Percentiles rank a stretch among this genome's conserved stretches.
These are phyloP conservation scores for Abscondita cerata DNA, from an alignment of 2,888 invertebrate species.

Conservation along the genomic window DNA sequence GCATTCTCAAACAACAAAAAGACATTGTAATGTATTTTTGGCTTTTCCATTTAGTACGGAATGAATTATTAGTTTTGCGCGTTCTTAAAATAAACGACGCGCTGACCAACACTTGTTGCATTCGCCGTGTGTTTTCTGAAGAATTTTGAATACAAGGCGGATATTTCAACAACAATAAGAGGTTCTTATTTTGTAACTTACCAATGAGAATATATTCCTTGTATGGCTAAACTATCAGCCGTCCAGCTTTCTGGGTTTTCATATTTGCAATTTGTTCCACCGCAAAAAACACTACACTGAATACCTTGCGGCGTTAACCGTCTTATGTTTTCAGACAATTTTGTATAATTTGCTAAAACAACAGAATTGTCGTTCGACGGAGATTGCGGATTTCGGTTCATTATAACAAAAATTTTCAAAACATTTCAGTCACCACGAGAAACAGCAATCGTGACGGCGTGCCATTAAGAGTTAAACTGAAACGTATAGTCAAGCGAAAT, in stretches of 20 bases:
- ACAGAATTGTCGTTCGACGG: slow-evolving; percentile 12
- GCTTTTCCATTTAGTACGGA: no score
- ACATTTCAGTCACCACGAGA: not conserved
- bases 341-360: slow-evolving; percentile 59
- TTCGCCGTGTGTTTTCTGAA: no score
- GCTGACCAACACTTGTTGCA: no score
- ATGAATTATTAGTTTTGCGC: no score
- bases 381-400: slow-evolving; percentile 21
- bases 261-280: slow-evolving; percentile 83
- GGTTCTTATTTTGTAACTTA: slow-evolving; percentile 62
- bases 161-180: no score
- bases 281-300: slow-evolving; percentile 85
- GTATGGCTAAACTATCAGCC: slow-evolving; percentile 71
- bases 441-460: not conserved
- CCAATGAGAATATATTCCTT: slow-evolving; percentile 87
- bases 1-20: no score
- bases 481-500: not conserved
- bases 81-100: no score
- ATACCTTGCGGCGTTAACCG: slow-evolving; percentile 72
- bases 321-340: slow-evolving; percentile 65
- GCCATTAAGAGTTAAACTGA: not conserved
- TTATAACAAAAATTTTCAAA: not conserved
- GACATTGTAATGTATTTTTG: no score
- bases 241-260: slow-evolving; percentile 71
- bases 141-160: no score